Evolutionary conservation across 2,797 vertebrate genomes (phyloP), one percentile per base, ranked within the genome.

Genomic region (Lutjanus argentimaculatus): DNA sequence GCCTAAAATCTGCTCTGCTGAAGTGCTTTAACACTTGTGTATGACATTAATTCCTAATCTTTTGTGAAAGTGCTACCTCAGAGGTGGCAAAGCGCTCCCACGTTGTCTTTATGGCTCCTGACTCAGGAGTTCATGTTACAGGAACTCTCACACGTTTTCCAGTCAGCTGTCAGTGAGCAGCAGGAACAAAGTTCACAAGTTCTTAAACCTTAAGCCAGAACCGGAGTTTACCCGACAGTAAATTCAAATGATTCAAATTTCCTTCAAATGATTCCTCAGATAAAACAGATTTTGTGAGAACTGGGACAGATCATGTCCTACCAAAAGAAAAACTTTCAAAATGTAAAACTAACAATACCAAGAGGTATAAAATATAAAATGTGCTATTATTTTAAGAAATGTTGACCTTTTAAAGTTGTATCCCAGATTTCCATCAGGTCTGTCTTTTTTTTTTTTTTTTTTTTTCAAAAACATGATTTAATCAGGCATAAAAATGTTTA

Each of bases 11-110:
- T 58, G 42, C 46, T 57, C 10, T 58, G 62, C 56, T 69, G 40
- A 81, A 73, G 69, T 64, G 64, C 62, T 61, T 72, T 8, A 61
- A 13, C 57, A 63, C 64, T 64, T 68, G 30, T 77, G 19, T 57
- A n/a, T 65, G 40, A 74, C 49, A 79, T 74, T 68, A 51, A 88
- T 77, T 42, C 56, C 55, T 58, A 74, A 84, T 76, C 22, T 53
- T 55, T 42, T 42, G 66, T 62, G 59, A 70, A 74, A 64, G 63
- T 55, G 75, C 46, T 65, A 59, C 56, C 56, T 17, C 67, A 67
- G 62, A 84, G 52, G 62, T 68, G 6, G 53, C 36, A 70, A 53
- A 71, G 53, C 6, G 15, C 22, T 65, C 61, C 40, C 51, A 53
- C 0, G 6, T 52, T 67, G 57, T 75, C 66, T 71, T 71, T 67